Conservation (phyloP, 2,888 invertebrate genomes). For the Cecidostiba fungosa region DNA sequence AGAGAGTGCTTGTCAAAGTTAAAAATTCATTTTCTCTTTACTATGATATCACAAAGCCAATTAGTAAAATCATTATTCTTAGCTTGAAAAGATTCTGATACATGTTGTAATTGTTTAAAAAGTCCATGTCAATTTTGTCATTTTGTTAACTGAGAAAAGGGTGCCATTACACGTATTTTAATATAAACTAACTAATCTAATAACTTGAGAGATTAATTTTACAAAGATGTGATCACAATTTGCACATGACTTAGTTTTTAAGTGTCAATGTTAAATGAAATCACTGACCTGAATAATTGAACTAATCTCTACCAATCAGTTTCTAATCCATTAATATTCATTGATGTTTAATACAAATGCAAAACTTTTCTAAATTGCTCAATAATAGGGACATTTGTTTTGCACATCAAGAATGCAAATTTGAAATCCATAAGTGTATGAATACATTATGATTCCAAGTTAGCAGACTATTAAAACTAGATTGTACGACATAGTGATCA, state of each 20-base stretch:
- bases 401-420: constrained; percentile 33
- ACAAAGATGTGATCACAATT: neutral
- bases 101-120: neutral
- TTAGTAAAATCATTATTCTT: constrained; percentile 7
- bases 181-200: constrained; percentile 31
- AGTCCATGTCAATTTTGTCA: neutral
- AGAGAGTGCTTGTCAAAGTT: constrained; percentile 32
- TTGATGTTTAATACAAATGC: constrained; percentile 22
- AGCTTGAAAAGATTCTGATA: neutral
- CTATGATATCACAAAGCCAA: neutral
- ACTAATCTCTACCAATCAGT: constrained; percentile 35
- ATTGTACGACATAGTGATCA: neutral
- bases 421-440: constrained; percentile 12
- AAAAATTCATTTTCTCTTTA: constrained; percentile 4
- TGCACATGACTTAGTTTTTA: neutral
- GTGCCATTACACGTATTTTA: constrained; percentile 11
- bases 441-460: neutral
- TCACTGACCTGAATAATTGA: constrained; percentile 24
- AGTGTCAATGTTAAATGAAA: constrained; percentile 24
- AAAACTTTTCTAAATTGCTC: constrained; percentile 24
- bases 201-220: constrained; percentile 1
- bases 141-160: neutral
- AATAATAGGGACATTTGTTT: constrained; percentile 16
- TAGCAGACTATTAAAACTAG: constrained; percentile 3
- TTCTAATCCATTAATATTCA: constrained; percentile 42